Evolutionary conservation across 2,888 invertebrate species (phyloP).

Genomic region (Cephus spinipes): DNA sequence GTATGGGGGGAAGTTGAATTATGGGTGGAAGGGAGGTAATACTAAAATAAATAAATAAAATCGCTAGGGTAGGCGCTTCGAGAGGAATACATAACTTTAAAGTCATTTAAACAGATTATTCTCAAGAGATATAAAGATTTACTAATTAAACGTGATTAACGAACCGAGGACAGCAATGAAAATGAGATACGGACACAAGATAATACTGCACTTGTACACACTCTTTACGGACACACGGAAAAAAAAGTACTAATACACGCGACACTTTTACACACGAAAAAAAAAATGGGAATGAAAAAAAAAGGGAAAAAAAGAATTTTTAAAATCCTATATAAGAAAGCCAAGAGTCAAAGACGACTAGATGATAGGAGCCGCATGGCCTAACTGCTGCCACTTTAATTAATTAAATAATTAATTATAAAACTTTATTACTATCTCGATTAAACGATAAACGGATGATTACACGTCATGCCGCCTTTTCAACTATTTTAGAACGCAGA

Average conservation of each 20-base stretch:
- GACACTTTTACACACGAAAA: slow-evolving; percentile 27
- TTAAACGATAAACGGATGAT: slow-evolving; percentile 41
- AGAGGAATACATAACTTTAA: slow-evolving; percentile 51
- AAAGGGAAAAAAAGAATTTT: slow-evolving; percentile 34
- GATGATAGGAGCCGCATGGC: slow-evolving; percentile 66
- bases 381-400: slow-evolving; percentile 66
- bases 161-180: too few species aligned
- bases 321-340: slow-evolving; percentile 60
- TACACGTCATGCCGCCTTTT: slow-evolving; percentile 57
- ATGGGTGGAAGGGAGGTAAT: slow-evolving; percentile 19
- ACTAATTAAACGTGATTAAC: slow-evolving; percentile 41
- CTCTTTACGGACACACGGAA: slow-evolving; percentile 5
- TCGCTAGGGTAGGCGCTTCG: slow-evolving; percentile 63
- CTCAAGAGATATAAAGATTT: slow-evolving; percentile 54
- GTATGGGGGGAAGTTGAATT: slow-evolving; percentile 5
- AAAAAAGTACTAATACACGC: slow-evolving; percentile 26
- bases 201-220: too few species aligned
- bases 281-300: slow-evolving; percentile 7
- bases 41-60: slow-evolving; percentile 42
- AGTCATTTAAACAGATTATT: slow-evolving; percentile 58
- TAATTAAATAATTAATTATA: slow-evolving; percentile 58
- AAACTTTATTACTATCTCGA: slow-evolving; percentile 61
- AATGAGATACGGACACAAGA: too few species aligned
- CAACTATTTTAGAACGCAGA: slow-evolving; percentile 60
- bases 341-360: slow-evolving; percentile 64